phyloP scores from a whole-genome alignment of 1,140 invertebrate genomes.

The Drosophila willistoni region DNA sequence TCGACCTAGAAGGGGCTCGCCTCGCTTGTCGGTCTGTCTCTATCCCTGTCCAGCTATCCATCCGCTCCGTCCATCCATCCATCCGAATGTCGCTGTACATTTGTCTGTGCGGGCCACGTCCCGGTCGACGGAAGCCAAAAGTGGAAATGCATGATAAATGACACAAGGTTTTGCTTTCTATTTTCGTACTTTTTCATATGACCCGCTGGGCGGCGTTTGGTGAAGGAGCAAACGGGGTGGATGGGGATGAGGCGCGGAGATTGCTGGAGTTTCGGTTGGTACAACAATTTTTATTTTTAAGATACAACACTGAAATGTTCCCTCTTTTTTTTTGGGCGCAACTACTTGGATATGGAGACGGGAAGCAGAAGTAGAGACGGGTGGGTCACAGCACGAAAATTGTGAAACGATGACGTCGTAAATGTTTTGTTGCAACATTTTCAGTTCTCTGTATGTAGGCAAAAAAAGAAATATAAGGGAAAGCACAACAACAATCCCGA shows the following conservation, averaged over 20 bases:
- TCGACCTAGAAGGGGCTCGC: constrained; percentile 30
- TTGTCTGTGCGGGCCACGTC: constrained; percentile 67
- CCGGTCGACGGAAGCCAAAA: constrained; percentile 78
- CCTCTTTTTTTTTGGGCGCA: background rate
- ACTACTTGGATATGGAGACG: background rate
- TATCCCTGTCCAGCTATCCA: constrained; percentile 28
- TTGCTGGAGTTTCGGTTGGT: background rate
- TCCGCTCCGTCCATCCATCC: constrained; percentile 31
- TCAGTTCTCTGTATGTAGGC: constrained; percentile 16
- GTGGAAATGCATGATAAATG: constrained; percentile 82
- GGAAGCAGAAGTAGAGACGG: background rate
- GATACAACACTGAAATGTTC: constrained; percentile 38
- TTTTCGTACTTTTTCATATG: constrained; percentile 19
- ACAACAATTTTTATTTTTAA: constrained; percentile 72
- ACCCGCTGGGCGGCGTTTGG: constrained; percentile 4
- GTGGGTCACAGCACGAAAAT: constrained; percentile 62
- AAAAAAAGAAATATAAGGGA: background rate
- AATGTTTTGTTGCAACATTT: constrained; percentile 80
- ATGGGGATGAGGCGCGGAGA: constrained; percentile 14
- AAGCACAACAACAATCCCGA: no score
- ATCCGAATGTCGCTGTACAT: constrained; percentile 53
- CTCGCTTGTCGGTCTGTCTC: constrained; percentile 27
- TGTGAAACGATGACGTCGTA: constrained; percentile 80
- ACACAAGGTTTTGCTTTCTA: constrained; percentile 64
- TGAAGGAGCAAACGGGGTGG: background rate